phyloP scores from a whole-genome alignment of 2,113 vertebrate genomes.

The Scomber colias region DNA sequence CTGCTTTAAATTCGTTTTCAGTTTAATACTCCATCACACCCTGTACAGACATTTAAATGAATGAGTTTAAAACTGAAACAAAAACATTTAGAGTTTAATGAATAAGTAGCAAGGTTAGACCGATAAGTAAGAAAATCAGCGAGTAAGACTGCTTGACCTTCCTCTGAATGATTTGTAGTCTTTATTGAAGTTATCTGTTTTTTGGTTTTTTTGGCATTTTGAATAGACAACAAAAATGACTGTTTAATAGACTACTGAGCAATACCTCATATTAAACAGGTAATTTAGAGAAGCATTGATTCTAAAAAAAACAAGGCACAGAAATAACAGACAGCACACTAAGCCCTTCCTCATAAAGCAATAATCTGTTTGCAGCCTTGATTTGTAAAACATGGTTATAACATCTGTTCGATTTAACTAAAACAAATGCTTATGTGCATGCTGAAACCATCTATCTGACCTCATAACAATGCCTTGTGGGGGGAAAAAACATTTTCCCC shows the following conservation, averaged over 20 bases:
- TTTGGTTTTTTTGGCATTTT: slow-evolving; percentile 1
- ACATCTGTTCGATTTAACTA: slow-evolving; percentile 6
- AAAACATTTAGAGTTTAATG: slow-evolving; percentile 1
- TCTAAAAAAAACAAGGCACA: slow-evolving; percentile 19
- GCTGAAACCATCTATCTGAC: slow-evolving; percentile 18
- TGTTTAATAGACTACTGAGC: slow-evolving; percentile 14
- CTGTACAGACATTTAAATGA: neutral
- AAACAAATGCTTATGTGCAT: slow-evolving; percentile 2
- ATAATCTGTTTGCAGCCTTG: neutral
- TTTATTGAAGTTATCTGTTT: neutral
- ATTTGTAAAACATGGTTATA: slow-evolving; percentile 6
- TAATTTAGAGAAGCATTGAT: slow-evolving; percentile 11
- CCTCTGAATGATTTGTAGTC: slow-evolving; percentile 30
- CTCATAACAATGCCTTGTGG: neutral
- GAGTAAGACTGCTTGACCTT: slow-evolving; percentile 11
- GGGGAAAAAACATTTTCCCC: neutral
- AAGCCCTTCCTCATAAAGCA: neutral
- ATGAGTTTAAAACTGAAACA: neutral
- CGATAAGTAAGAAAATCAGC: slow-evolving; percentile 16
- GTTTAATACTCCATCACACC: neutral
- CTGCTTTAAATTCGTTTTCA: slow-evolving; percentile 10
- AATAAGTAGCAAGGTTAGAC: slow-evolving; percentile 15
- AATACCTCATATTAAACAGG: slow-evolving; percentile 14
- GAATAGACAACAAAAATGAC: slow-evolving; percentile 6
- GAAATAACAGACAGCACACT: neutral